Evolutionary conservation across 2,797 vertebrate species (phyloP).

Genomic region (Diceros bicornis): DNA sequence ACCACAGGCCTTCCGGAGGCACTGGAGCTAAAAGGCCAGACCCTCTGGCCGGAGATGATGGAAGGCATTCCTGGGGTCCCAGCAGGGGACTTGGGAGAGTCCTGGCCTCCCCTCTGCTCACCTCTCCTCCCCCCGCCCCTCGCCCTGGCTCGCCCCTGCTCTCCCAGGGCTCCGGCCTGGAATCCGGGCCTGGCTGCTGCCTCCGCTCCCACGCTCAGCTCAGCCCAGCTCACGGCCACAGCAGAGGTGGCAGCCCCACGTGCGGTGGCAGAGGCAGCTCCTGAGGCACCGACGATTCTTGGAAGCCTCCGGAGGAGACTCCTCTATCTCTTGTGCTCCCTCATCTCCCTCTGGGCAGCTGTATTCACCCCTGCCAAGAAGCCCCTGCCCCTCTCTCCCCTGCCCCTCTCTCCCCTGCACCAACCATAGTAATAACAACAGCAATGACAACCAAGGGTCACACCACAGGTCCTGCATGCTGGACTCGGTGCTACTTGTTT

Average conservation of each 20-base stretch:
- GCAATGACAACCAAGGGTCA: background rate
- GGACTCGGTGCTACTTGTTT: background rate
- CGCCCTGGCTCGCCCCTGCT: background rate
- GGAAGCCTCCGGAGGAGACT: background rate
- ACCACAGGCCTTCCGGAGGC: background rate
- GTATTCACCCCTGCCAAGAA: background rate
- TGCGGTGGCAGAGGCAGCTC: background rate
- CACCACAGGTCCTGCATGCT: rapidly evolving
- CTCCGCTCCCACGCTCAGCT: conserved; percentile 38
- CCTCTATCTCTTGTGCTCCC: background rate
- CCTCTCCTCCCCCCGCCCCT: conserved; percentile 13
- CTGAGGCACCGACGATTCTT: background rate
- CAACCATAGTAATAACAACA: background rate
- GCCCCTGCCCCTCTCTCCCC: background rate
- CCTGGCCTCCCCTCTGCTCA: conserved; percentile 42
- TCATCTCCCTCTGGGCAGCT: background rate
- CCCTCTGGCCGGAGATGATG: conserved; percentile 32
- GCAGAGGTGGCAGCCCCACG: background rate
- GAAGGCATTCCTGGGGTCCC: conserved; percentile 59
- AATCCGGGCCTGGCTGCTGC: conserved; percentile 60
- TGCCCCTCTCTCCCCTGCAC: no score
- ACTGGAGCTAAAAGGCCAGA: background rate
- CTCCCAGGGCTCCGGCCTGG: conserved; percentile 52
- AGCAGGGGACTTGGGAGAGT: conserved; percentile 56
- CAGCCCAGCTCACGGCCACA: background rate